These are phyloP conservation scores for Subacronicta megacephala DNA, from an alignment of 2,888 invertebrate species.

Conservation along the genomic window DNA sequence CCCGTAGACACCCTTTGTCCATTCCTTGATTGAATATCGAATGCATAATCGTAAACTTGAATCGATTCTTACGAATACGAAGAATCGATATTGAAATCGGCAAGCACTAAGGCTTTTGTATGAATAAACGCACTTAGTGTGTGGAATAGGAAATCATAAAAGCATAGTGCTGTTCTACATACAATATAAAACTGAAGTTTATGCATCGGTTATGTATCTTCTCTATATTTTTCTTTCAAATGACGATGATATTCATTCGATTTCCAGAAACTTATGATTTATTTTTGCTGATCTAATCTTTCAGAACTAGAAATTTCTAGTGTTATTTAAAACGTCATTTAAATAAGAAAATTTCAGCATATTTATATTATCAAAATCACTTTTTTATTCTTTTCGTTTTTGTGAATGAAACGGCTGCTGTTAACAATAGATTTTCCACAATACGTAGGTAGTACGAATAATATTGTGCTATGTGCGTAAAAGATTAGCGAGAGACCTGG, in stretches of 20 bases:
- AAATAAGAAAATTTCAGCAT: too few relatives aligned
- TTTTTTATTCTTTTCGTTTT: too few relatives aligned
- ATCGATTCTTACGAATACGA: conserved; percentile 77
- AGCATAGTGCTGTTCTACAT: conserved; percentile 53
- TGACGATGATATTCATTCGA: conserved; percentile 4
- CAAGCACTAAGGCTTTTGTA: conserved; percentile 62
- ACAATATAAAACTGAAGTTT: conserved; percentile 43
- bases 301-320: neutral
- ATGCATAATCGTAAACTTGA: conserved; percentile 82
- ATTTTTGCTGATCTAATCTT: too few relatives aligned
- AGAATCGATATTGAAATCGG: conserved; percentile 78
- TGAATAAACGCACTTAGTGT: conserved; percentile 62
- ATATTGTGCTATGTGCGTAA: too few relatives aligned
- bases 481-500: too few relatives aligned
- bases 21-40: conserved; percentile 81
- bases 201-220: conserved; percentile 30
- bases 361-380: too few relatives aligned
- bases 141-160: conserved; percentile 56
- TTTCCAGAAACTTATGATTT: too few relatives aligned
- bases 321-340: neutral
- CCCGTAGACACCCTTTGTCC: conserved; percentile 74
- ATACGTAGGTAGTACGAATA: too few relatives aligned
- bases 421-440: too few relatives aligned
- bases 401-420: too few relatives aligned
- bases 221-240: conserved; percentile 32